Evolutionary conservation across 2,888 invertebrate species (phyloP).

Genomic region (Tetragonula carbonaria): DNA sequence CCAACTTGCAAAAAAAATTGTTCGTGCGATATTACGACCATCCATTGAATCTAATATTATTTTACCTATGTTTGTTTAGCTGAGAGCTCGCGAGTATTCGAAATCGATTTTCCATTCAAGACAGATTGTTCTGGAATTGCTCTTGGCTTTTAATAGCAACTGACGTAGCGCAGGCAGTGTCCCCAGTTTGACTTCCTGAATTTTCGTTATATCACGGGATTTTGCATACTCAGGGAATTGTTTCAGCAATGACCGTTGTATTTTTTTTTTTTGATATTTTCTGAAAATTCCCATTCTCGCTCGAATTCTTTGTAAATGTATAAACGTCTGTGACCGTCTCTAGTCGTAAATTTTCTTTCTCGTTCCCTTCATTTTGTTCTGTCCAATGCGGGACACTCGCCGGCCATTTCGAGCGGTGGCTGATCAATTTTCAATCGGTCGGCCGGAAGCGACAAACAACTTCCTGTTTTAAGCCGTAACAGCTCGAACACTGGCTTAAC

Average conservation of each 20-base stretch:
- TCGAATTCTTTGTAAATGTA: too few species aligned
- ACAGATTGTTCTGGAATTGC: background rate
- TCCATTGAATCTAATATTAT: background rate
- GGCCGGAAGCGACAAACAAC: background rate
- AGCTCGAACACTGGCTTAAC: conserved; percentile 55
- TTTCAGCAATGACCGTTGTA: too few species aligned
- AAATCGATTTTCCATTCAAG: background rate
- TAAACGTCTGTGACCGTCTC: too few species aligned
- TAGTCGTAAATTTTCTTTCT: too few species aligned
- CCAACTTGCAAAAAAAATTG: background rate
- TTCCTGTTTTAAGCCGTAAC: conserved; percentile 36
- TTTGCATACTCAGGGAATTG: too few species aligned
- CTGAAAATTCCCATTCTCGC: too few species aligned
- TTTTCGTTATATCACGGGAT: background rate
- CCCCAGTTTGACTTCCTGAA: background rate
- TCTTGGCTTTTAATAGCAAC: background rate
- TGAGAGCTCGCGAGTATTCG: rapidly evolving
- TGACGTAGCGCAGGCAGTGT: too few species aligned
- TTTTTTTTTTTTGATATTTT: too few species aligned
- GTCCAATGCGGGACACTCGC: background rate
- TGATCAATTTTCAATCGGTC: conserved; percentile 25
- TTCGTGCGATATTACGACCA: background rate
- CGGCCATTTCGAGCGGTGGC: too few species aligned
- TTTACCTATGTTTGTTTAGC: background rate
- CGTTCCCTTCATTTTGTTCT: background rate